phyloP scores from a whole-genome alignment of 2,113 vertebrate species.

The Aythya baeri region DNA sequence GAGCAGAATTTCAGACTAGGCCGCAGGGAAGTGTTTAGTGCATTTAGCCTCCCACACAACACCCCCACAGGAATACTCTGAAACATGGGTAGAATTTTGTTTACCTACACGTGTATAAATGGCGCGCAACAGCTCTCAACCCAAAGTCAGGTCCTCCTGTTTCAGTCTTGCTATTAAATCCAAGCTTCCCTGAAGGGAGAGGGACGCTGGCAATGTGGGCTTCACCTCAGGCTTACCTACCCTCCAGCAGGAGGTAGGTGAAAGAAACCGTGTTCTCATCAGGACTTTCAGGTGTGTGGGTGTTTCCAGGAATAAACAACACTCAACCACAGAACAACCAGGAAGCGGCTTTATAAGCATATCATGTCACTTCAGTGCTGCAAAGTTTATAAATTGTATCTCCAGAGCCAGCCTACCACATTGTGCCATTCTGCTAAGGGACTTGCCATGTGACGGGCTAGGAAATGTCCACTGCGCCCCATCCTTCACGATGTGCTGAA shows the following conservation, averaged over 20 bases:
- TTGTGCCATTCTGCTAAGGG: not conserved
- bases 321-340: slow-evolving; percentile 44
- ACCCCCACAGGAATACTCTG: not conserved
- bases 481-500: not conserved
- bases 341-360: slow-evolving; percentile 16
- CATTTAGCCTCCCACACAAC: not conserved
- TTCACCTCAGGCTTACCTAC: not conserved
- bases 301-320: slow-evolving; percentile 68
- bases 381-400: not conserved
- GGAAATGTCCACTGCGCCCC: not conserved
- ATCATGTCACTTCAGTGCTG: not conserved
- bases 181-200: not conserved
- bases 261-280: slow-evolving; percentile 39
- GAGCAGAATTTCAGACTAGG: not conserved
- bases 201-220: not conserved
- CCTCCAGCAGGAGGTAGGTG: not conserved
- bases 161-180: not conserved
- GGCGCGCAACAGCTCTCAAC: not conserved
- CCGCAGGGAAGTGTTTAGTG: not conserved
- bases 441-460: no score
- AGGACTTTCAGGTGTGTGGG: slow-evolving; percentile 58
- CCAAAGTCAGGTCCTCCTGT: not conserved
- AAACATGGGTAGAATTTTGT: not conserved
- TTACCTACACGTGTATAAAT: not conserved
- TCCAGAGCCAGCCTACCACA: not conserved